A percentile compares a stretch with the other conserved stretches of the same genome.
These are phyloP conservation scores for Erebia aethiops DNA, from an alignment of 2,888 invertebrate species.

Conservation along the genomic window DNA sequence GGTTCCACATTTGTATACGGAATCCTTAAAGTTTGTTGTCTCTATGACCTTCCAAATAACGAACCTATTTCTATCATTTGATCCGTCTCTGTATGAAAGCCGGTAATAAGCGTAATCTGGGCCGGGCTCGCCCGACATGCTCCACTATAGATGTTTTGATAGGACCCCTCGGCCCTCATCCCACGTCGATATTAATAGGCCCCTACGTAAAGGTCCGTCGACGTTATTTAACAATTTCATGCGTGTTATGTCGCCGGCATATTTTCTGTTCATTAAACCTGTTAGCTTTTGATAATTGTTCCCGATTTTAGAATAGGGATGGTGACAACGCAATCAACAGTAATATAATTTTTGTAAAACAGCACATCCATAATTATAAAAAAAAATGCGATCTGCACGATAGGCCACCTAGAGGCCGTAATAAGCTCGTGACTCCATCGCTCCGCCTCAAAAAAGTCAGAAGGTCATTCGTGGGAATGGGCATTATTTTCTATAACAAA, in stretches of 20 bases:
- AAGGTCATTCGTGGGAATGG: too few species aligned
- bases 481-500: too few species aligned
- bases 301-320: too few species aligned
- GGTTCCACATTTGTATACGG: neutral
- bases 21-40: neutral
- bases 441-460: too few species aligned
- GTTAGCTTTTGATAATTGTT: neutral
- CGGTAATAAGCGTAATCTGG: constrained; percentile 24
- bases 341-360: too few species aligned
- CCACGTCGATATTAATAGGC: constrained; percentile 12
- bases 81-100: constrained; percentile 19
- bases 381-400: too few species aligned
- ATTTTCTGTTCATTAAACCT: constrained; percentile 1
- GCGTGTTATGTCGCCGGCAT: neutral
- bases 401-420: too few species aligned
- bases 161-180: constrained; percentile 4
- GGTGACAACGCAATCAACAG: too few species aligned
- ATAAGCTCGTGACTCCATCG: too few species aligned
- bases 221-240: constrained; percentile 15
- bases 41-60: neutral
- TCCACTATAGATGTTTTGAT: constrained; percentile 21
- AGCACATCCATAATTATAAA: too few species aligned
- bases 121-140: constrained; percentile 10
- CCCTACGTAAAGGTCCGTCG: neutral
- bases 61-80: constrained; percentile 18